phyloP scores from a whole-genome alignment of 2,797 vertebrate species.

The Meda fulgida region DNA sequence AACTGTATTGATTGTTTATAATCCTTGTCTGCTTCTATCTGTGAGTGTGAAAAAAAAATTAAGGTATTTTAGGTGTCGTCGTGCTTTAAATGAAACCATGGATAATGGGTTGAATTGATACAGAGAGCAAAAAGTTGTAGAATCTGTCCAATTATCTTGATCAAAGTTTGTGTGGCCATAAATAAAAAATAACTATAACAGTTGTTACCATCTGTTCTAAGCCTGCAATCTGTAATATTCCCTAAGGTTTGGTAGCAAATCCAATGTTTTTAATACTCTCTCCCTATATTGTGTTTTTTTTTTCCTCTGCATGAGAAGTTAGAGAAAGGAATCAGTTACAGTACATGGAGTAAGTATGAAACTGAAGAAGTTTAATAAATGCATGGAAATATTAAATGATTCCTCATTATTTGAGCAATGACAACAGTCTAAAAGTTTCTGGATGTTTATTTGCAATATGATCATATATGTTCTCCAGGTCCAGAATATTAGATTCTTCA shows the following conservation, averaged over 20 bases:
- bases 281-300: too few species aligned
- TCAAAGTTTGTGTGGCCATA: constrained; percentile 75
- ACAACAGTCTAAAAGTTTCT: constrained; percentile 76
- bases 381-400: constrained; percentile 75
- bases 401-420: constrained; percentile 71
- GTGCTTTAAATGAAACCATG: constrained; percentile 68
- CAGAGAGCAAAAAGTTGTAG: constrained; percentile 69
- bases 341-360: constrained; percentile 71
- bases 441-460: constrained; percentile 60
- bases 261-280: constrained; percentile 69
- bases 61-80: constrained; percentile 36
- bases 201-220: constrained; percentile 80
- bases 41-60: neutral
- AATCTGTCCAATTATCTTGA: constrained; percentile 81
- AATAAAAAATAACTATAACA: constrained; percentile 39
- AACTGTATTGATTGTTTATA: too few species aligned
- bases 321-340: constrained; percentile 67
- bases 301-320: constrained; percentile 70
- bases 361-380: constrained; percentile 72
- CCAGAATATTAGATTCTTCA: neutral
- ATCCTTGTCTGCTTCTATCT: too few species aligned
- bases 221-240: constrained; percentile 72
- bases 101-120: constrained; percentile 73
- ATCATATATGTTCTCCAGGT: constrained; percentile 66
- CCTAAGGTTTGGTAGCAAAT: constrained; percentile 76